Percentiles rank a stretch among this genome's conserved stretches.
Evolutionary conservation across 1,140 invertebrate genomes (phyloP).

Genomic region (Eubasilissa regina): DNA sequence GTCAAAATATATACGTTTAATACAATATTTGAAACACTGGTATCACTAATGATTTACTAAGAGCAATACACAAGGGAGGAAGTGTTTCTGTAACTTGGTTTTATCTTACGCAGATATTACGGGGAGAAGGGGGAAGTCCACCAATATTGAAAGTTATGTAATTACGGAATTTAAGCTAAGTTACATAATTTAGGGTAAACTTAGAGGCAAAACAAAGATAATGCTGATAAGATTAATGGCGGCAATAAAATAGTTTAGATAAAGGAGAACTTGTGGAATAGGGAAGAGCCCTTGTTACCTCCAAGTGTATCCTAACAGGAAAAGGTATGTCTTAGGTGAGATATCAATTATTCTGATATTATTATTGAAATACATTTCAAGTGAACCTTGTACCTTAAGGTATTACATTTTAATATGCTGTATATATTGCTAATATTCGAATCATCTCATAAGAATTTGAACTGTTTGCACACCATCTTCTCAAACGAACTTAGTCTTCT

Average conservation of each 20-base stretch:
- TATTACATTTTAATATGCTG: no score
- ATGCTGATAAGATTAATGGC: slow-evolving; percentile 53
- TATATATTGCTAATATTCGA: no score
- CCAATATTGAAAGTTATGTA: slow-evolving; percentile 57
- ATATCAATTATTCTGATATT: neutral
- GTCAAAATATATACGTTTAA: slow-evolving; percentile 28
- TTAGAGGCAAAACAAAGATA: slow-evolving; percentile 54
- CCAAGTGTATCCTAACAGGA: neutral
- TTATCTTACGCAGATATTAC: slow-evolving; percentile 45
- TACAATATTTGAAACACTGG: slow-evolving; percentile 18
- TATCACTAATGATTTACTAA: slow-evolving; percentile 35
- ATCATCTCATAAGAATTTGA: no score
- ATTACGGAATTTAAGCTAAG: slow-evolving; percentile 53
- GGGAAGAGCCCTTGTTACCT: slow-evolving; percentile 22
- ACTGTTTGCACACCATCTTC: no score
- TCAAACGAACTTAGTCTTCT: no score
- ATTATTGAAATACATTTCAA: slow-evolving; percentile 12
- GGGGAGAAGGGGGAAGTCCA: slow-evolving; percentile 2
- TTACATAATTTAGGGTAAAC: slow-evolving; percentile 52
- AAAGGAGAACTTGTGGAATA: slow-evolving; percentile 34
- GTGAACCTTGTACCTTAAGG: no score
- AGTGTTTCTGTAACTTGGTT: slow-evolving; percentile 39
- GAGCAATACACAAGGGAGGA: slow-evolving; percentile 42
- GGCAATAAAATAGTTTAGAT: slow-evolving; percentile 53
- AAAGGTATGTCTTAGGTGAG: neutral